phyloP scores from a whole-genome alignment of 2,797 vertebrate species.

The Halcyon smyrnensis region DNA sequence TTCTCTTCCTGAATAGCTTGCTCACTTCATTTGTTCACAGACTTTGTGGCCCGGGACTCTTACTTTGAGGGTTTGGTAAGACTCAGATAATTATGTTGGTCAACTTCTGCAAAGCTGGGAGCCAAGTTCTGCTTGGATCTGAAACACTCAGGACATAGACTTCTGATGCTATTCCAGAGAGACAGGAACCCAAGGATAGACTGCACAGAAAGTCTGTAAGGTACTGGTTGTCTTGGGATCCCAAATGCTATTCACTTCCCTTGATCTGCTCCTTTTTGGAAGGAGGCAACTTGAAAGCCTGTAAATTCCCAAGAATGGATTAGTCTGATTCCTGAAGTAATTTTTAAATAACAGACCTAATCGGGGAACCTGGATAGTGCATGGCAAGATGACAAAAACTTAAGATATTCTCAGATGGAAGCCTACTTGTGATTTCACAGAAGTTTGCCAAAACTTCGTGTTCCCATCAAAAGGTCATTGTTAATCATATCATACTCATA shows the following conservation, averaged over 20 bases:
- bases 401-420: neutral
- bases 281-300: neutral
- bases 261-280: neutral
- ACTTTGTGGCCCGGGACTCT: neutral
- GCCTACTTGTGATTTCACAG: neutral
- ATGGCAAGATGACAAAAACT: neutral
- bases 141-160: neutral
- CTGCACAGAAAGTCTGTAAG: neutral
- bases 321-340: neutral
- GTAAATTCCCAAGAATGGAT: neutral
- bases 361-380: neutral
- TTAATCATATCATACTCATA: neutral
- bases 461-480: neutral
- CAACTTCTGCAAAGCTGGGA: neutral
- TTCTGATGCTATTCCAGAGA: neutral
- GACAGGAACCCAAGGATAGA: neutral
- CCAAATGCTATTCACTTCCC: neutral
- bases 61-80: neutral
- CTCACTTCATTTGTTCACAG: neutral
- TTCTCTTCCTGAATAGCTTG: neutral
- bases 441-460: neutral
- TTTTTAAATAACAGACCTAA: neutral
- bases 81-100: neutral
- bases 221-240: neutral
- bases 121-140: neutral